A percentile compares a stretch with the other conserved stretches of the same genome.
Conservation (phyloP, 30 jellyfish, hydroid and myxozoan species). For the Cassiopea andromeda region DNA sequence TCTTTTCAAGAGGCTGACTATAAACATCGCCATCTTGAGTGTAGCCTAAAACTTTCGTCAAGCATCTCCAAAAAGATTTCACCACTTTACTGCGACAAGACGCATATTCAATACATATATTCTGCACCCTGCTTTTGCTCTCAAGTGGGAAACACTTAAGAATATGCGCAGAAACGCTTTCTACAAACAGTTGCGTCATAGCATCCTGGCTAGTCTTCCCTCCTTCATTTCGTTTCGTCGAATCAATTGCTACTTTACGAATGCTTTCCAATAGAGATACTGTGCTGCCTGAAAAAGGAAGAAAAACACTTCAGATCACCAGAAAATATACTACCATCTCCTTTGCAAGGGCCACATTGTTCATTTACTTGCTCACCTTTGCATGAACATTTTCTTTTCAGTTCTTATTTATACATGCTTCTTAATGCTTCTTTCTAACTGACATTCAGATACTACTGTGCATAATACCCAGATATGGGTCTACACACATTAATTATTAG, state of each 20-base stretch:
- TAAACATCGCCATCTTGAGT: constrained; percentile 50
- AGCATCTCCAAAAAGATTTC: constrained; percentile 71
- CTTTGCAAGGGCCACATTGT: no score
- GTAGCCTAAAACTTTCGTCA: constrained; percentile 72
- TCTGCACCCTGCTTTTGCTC: constrained; percentile 57
- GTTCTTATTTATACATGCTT: no score
- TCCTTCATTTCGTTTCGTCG: background rate
- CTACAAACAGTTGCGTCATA: constrained; percentile 16
- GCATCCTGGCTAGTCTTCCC: constrained; percentile 29
- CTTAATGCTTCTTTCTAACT: no score
- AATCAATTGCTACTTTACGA: background rate
- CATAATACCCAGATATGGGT: no score
- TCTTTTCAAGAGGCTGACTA: constrained; percentile 35
- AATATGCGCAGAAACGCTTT: constrained; percentile 45
- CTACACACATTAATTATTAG: no score
- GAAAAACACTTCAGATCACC: no score
- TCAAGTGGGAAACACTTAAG: constrained; percentile 79
- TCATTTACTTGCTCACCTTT: no score
- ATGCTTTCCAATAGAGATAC: constrained; percentile 2
- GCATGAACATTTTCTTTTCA: no score
- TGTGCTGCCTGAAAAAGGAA: background rate
- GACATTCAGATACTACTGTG: no score
- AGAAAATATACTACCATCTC: no score
- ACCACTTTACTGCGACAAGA: constrained; percentile 74
- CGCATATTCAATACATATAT: constrained; percentile 70